These are phyloP conservation scores for Clarias gariepinus DNA, from an alignment of 2,113 vertebrate species.

Conservation along the genomic window DNA sequence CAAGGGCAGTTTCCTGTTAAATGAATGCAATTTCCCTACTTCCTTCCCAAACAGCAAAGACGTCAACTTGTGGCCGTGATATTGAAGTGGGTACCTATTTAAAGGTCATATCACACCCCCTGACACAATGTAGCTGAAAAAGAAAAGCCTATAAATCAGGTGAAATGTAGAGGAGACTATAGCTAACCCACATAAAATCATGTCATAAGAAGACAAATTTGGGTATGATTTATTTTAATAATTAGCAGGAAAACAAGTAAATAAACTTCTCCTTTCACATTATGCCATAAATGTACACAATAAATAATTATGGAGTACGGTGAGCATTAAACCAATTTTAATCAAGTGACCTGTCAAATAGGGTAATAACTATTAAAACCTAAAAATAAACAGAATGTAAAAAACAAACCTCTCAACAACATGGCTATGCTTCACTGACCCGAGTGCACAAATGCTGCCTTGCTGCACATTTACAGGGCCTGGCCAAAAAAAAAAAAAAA, in stretches of 20 bases:
- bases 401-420: background rate
- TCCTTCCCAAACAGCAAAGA: background rate
- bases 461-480: background rate
- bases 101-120: background rate
- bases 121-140: background rate
- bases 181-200: background rate
- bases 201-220: background rate
- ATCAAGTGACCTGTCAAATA: background rate
- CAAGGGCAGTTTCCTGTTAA: background rate
- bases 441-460: background rate
- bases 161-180: background rate
- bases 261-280: background rate
- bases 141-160: background rate
- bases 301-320: background rate
- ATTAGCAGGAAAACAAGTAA: background rate
- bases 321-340: background rate
- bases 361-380: background rate
- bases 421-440: background rate
- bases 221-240: background rate
- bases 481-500: no score
- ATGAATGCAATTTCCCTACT: background rate
- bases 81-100: background rate
- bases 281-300: background rate
- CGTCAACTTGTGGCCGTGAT: background rate
- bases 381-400: background rate